Evolutionary conservation across 2,113 vertebrate genomes (phyloP), one percentile per base, ranked within the genome.

Genomic region (Cercopithecus mona): DNA sequence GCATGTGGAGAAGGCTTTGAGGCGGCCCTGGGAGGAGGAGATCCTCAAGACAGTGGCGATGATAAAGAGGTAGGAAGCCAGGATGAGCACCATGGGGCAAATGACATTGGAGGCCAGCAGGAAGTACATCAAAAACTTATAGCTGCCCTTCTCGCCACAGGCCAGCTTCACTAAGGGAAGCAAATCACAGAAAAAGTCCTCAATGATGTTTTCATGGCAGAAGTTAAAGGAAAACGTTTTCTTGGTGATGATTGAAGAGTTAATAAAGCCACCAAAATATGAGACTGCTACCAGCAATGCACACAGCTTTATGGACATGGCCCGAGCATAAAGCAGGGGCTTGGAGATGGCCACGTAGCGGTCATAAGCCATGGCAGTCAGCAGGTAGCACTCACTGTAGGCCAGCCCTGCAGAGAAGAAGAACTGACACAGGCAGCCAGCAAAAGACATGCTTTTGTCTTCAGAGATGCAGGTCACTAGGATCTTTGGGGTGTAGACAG

Each of bases 331-430:
- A 13, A 97, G 84, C 16, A 98, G 25, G 13, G 96, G 90, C 0
- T 95, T 95, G 12, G 96, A 95, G 25, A 98, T 96, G 70, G 97
- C 84, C 70, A 81, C 6, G 1, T 95, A 97, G 61, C 30, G 84
- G 64, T 98, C 97, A 78, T 95, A 98, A 50, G 98, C 95, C 97
- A 98, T 96, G 50, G 96, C 23, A 5, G 96, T 93, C 92, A 98
- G 55, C 1, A 97, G 50, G 73, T 97, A 98, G 5, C 96, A 97
- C 25, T 98, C 94, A 59, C 72, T 97, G 6, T 96, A 97, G 0
- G 52, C 87, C 27, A 98, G 25, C 2, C 72, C 83, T 0, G 66
- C 83, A 8, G 95, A 97, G 59, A 97, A 97, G 68, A 96, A 98
- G 40, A 98, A 96, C 27, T 97, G 97, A 38, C 30, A 18, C 3